These are phyloP conservation scores for Indri indri DNA, from an alignment of 2,113 vertebrate species.

Conservation along the genomic window DNA sequence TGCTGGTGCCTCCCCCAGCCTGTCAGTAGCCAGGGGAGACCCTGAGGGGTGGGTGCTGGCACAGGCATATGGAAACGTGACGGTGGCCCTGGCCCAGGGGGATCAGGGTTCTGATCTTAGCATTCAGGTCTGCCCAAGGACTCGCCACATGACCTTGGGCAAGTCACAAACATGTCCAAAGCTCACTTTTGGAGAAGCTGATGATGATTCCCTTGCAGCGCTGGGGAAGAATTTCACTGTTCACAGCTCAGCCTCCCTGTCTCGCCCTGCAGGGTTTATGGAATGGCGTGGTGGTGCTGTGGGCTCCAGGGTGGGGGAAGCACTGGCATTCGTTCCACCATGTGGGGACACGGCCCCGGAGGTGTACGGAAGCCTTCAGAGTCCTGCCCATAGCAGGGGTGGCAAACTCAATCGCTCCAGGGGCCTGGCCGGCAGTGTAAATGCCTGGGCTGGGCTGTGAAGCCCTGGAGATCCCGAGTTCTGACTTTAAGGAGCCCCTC, in stretches of 20 bases:
- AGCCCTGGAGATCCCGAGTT: not conserved
- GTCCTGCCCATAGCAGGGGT: not conserved
- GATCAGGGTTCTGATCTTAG: not conserved
- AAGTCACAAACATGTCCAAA: not conserved
- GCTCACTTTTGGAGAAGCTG: not conserved
- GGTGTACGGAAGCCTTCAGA: not conserved
- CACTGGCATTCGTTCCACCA: too few relatives aligned
- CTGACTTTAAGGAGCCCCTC: not conserved
- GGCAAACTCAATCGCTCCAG: too few relatives aligned
- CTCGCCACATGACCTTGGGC: not conserved
- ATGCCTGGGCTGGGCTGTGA: not conserved
- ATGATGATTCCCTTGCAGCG: not conserved
- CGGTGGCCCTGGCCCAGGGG: too few relatives aligned
- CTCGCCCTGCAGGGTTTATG: not conserved
- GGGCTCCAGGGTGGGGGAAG: fast-evolving
- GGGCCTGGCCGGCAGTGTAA: not conserved
- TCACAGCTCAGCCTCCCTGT: not conserved
- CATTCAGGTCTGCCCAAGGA: not conserved
- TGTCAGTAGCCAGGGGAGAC: not conserved
- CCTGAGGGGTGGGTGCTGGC: too few relatives aligned
- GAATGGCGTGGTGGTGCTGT: not conserved
- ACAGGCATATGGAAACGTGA: not conserved
- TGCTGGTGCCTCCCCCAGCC: not conserved
- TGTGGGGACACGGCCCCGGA: not conserved
- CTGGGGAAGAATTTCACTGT: not conserved